Evolutionary conservation across 2,888 invertebrate species (phyloP), one percentile per base, ranked within the genome.

Genomic region (Amphipyra berbera): DNA sequence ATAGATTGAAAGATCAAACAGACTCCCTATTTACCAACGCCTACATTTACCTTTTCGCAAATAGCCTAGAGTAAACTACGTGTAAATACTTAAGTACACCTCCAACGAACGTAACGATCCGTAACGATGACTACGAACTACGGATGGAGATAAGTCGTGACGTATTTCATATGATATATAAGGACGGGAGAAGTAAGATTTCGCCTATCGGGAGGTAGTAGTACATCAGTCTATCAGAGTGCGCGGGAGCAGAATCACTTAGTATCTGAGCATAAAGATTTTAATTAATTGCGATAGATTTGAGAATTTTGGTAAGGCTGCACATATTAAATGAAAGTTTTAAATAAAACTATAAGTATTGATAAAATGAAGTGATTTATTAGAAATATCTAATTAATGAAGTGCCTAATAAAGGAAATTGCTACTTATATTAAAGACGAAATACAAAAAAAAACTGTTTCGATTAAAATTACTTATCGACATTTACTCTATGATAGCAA

Each of bases 271-370:
- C 21, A 46, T 8, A 0, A 13, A 10, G 9, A 37, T 15, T 54
- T 52, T 40, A 53, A 53, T 50, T 48, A 40, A 14, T 61, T 60
- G 30, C 47, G 33, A 27, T 76, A 52, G 9, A 27, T 54, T 47
- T 62, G 52, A n/a, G 64, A 64, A 4, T 15, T 62, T 76, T 61
- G 77, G 79, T 77, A 79, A 77, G 77, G 70, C 3, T 76, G 73
- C 67, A 79, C 73, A 79, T 52, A 61, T 63, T 71, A 57, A 62
- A 61, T 42, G 35, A 44, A 13, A 50, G 44, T 33, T 41, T 1
- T 30, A 40, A 44, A 8, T 35, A 40, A 45, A 46, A 14, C 2
- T 21, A 21, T 21, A n/a, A n/a, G n/a, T n/a, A 2, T 21, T 21
- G 21, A 21, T 21, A 21, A 2, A n/a, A 21, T 3, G 21, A 21